A percentile compares a stretch with the other conserved stretches of the same genome.
These are phyloP conservation scores for Caenorhabditis briggsae DNA, from an alignment of 1,140 invertebrate genomes.

Conservation along the genomic window DNA sequence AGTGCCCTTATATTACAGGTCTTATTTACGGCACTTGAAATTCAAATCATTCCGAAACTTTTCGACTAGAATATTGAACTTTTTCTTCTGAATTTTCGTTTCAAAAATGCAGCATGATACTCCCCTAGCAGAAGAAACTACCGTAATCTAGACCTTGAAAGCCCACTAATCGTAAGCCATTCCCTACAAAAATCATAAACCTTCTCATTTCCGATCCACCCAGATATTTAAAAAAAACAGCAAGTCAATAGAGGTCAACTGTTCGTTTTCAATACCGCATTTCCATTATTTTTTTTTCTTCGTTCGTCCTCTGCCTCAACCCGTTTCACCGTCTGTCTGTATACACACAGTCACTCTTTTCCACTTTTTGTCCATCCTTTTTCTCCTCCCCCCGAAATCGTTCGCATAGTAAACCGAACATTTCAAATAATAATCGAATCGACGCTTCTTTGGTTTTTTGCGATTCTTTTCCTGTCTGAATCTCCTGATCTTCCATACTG, in stretches of 20 bases:
- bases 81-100: too few species aligned
- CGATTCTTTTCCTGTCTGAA: neutral
- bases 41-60: too few species aligned
- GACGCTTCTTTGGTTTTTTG: conserved; percentile 42
- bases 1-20: too few species aligned
- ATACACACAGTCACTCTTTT: conserved; percentile 18
- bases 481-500: neutral
- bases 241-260: conserved; percentile 49
- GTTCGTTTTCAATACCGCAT: conserved; percentile 38
- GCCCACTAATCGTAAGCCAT: neutral
- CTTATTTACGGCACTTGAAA: too few species aligned
- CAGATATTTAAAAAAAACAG: neutral
- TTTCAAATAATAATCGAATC: conserved; percentile 54
- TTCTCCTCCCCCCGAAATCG: neutral
- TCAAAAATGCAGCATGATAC: too few species aligned
- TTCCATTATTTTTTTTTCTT: neutral
- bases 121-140: neutral
- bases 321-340: neutral
- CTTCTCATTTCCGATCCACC: neutral
- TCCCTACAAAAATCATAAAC: too few species aligned
- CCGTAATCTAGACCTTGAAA: neutral
- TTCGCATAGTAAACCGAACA: conserved; percentile 52
- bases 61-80: too few species aligned
- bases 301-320: neutral
- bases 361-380: neutral